Evolutionary conservation across 2,113 vertebrate genomes (phyloP).

Genomic region (Crocuta crocuta): DNA sequence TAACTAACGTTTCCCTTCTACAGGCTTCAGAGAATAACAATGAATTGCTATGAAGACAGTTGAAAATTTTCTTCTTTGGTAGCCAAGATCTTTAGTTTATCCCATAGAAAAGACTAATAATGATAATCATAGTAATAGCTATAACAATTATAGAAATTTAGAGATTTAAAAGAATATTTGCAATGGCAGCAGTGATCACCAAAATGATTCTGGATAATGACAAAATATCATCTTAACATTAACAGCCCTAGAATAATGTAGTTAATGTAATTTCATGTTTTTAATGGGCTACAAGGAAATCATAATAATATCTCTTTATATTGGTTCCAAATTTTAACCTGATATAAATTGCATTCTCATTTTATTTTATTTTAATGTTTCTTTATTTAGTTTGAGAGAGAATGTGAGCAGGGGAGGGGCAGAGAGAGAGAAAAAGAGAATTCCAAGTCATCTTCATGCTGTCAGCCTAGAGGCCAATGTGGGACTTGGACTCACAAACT

Average conservation of each 20-base stretch:
- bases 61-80: conserved; percentile 19
- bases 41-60: neutral
- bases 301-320: conserved; percentile 27
- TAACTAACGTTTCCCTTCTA: neutral
- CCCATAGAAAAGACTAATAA: neutral
- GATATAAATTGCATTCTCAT: neutral
- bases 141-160: conserved; percentile 72
- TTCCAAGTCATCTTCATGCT: no score
- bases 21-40: neutral
- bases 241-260: conserved; percentile 54
- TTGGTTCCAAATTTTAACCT: neutral
- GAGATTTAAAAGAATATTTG: conserved; percentile 52
- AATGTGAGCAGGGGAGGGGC: no score
- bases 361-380: neutral
- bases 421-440: no score
- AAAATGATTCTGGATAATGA: conserved; percentile 66
- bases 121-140: neutral
- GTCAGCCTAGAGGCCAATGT: no score
- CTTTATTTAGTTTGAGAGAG: no score
- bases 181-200: conserved; percentile 53
- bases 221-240: conserved; percentile 39
- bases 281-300: conserved; percentile 50
- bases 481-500: no score
- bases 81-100: conserved; percentile 65
- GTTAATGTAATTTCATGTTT: conserved; percentile 1